Evolutionary conservation across 2,888 invertebrate genomes (phyloP), one percentile per base, ranked within the genome.

Genomic region (Chouioia cunea): DNA sequence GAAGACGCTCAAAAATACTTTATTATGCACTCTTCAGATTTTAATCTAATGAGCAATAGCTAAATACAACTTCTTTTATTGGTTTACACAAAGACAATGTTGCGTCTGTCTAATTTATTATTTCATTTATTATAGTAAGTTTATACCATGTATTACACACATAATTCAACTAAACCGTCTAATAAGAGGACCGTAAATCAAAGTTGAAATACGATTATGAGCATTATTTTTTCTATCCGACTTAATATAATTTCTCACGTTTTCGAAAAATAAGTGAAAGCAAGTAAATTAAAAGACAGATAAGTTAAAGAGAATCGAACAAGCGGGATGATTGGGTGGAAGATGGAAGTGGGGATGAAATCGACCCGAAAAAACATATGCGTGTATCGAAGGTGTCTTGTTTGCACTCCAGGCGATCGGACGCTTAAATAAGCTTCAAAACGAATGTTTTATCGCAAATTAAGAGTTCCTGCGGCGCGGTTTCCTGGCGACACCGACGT

Each of bases 381-480:
- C 36, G 48, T 36, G 36, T 36, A 20, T 16, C 53, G 53, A 74
- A 69, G 72, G 73, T 71, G 75, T 66, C 77, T 74, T 81, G 81
- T 80, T 80, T 74, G 78, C 80, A 75, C 80, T 67, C 75, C 79
- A 77, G 79, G 78, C 77, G 64, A 57, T 60, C 70, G 73, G 63
- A 65, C 60, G 60, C 65, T 73, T 75, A 76, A 76, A 77, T 76
- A 79, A 78, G 75, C 75, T 60, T 66, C 71, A 67, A 60, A 79
- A 81, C 78, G 76, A 78, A 80, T 81, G 78, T 82, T 81, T 79
- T 79, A 80, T 80, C 80, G 75, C 81, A 77, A 79, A 82, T 82
- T 80, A 81, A 79, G 47, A 67, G 60, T 36, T 50, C 18, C 50
- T 18, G 36, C 36, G 12, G 36, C 20, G 43, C 22, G 43, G 12